Percentiles rank a stretch among this genome's conserved stretches.
Evolutionary conservation across 2,797 vertebrate species (phyloP).

Genomic region (Peromyscus attwateri): DNA sequence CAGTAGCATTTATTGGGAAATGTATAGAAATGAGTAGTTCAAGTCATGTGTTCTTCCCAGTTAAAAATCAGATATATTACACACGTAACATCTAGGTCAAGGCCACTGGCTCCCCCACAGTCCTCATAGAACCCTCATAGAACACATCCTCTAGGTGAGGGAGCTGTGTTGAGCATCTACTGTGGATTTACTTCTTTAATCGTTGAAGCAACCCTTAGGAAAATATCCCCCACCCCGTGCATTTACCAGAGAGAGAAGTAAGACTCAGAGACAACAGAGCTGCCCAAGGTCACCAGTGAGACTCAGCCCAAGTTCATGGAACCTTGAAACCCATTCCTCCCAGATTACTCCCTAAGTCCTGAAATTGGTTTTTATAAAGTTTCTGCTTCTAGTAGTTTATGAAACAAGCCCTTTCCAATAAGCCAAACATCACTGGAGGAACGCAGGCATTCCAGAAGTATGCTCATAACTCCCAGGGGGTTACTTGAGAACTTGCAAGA

Average conservation of each 20-base stretch:
- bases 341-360: neutral
- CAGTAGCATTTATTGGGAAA: conserved; percentile 33
- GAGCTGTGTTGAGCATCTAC: accelerated
- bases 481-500: neutral
- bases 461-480: accelerated
- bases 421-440: accelerated
- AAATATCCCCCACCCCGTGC: accelerated
- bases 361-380: neutral
- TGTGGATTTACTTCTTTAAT: neutral
- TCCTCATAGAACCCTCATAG: accelerated
- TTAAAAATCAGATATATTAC: neutral
- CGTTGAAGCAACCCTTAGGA: neutral
- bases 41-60: neutral
- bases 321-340: neutral
- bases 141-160: accelerated
- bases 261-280: neutral
- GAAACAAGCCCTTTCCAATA: neutral
- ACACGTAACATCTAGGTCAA: accelerated
- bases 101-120: neutral
- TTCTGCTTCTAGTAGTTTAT: neutral
- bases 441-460: neutral
- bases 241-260: neutral
- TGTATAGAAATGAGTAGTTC: neutral
- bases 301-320: neutral
- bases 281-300: neutral